Percentiles rank a stretch among this genome's conserved stretches.
These are phyloP conservation scores for Serinus canaria DNA, from an alignment of 2,113 vertebrate species.

Conservation along the genomic window DNA sequence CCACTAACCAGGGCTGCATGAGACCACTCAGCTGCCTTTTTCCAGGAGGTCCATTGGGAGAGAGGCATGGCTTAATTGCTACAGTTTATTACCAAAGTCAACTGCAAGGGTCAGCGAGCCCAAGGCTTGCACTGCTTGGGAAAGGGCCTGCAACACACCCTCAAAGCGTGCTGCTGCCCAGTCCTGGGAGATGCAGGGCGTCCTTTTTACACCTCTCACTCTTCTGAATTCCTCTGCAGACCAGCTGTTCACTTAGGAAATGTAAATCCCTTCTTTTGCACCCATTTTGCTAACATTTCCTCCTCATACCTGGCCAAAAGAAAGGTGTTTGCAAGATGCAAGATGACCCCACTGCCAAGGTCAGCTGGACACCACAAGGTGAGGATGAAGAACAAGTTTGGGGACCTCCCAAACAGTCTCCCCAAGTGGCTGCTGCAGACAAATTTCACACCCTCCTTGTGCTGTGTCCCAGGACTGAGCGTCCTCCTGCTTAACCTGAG, in stretches of 20 bases:
- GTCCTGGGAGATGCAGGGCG: not conserved
- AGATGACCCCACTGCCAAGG: fast-evolving
- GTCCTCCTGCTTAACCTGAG: not conserved
- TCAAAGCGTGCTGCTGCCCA: fast-evolving
- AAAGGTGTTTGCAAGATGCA: not conserved
- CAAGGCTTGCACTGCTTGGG: not conserved
- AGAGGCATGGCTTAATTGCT: not conserved
- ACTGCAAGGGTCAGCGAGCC: fast-evolving
- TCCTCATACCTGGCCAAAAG: not conserved
- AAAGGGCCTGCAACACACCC: not conserved
- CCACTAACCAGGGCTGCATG: not conserved
- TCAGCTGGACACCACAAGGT: not conserved
- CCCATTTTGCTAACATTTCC: not conserved
- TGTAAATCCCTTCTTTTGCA: not conserved
- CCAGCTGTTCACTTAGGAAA: not conserved
- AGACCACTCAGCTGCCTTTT: not conserved
- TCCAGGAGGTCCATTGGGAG: not conserved
- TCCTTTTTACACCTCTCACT: not conserved
- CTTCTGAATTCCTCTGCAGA: not conserved
- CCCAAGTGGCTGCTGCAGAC: not conserved
- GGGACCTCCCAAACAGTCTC: not conserved
- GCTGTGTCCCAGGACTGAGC: fast-evolving
- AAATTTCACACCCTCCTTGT: fast-evolving
- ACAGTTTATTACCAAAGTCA: not conserved
- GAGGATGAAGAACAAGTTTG: not conserved